phyloP scores from a whole-genome alignment of 2,113 vertebrate species.

The Xenus cinereus region DNA sequence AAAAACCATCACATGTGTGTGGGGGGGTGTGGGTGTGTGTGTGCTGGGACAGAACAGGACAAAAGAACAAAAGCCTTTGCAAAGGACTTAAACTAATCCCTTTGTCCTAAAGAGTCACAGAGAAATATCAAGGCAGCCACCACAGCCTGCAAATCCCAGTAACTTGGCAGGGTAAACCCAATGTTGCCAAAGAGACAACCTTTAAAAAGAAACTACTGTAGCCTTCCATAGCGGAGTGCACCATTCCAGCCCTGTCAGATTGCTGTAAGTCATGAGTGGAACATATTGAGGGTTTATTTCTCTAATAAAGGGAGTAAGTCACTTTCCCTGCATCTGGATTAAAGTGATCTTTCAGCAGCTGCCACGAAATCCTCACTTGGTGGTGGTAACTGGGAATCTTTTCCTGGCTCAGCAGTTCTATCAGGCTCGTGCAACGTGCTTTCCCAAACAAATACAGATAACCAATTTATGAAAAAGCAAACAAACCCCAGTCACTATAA shows the following conservation, averaged over 20 bases:
- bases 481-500: background rate
- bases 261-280: background rate
- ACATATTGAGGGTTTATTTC: conserved; percentile 11
- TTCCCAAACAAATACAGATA: background rate
- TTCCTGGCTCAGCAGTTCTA: background rate
- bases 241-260: background rate
- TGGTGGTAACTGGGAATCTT: background rate
- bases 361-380: background rate
- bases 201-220: background rate
- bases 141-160: background rate
- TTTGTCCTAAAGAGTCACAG: background rate
- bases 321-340: conserved; percentile 10
- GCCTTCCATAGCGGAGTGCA: background rate
- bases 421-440: background rate
- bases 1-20: background rate
- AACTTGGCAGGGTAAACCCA: background rate
- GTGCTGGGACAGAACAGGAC: background rate
- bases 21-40: accelerated
- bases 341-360: conserved; percentile 41
- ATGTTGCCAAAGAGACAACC: conserved; percentile 17
- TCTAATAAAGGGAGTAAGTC: conserved; percentile 14
- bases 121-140: background rate
- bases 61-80: background rate
- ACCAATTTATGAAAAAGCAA: background rate
- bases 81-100: background rate